Base-by-base conservation (phyloP, 2,113 vertebrate species). In the Ictalurus punctatus region DNA sequence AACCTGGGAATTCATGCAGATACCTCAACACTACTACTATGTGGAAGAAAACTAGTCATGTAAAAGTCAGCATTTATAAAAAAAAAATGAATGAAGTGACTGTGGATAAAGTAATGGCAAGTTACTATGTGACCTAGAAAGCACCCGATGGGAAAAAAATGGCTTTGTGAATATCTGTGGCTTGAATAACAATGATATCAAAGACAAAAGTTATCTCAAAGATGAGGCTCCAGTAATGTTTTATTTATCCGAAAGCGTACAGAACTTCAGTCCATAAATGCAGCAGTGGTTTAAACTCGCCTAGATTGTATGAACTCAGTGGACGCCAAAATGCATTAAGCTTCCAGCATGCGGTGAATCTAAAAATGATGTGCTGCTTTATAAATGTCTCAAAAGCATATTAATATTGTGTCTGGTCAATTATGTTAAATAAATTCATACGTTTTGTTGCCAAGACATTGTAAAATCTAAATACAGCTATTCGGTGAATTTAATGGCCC, bases 361-460 rank as follows among this genome's bases (percentile, higher is more conserved):
- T 73, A 58, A 65, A 84, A 85, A 71, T 84, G 37, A 90, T 83
- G 48, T 79, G 90, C 40, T 69, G 23, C 8, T 40, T 52, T 61
- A 87, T 61, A 82, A 85, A 88, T 81, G 63, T 71, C 37, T 63
- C 21, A 27, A 30, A 82, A 61, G 40, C 23, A 83, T 54, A 87
- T 48, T 84, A 89, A 86, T 54, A 52, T 58, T 23, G 21, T 69
- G 76, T 73, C 56, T 30, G 71, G 14, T 58, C 58, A 21, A 58
- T 88, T 82, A 85, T 61, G 44, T 78, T 85, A 86, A 63, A 89
- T 59, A 14, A 84, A 73, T 86, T 23, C 10, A 6, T n/a, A 54
- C 30, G 27, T 79, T 84, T 71, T 21, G 69, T n/a, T 86, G 71
- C 69, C 80, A 48, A 48, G 59, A 27, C 44, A 74, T 13, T 88